Conservation (phyloP, 2,797 vertebrate genomes). For the Botia almorhae region DNA sequence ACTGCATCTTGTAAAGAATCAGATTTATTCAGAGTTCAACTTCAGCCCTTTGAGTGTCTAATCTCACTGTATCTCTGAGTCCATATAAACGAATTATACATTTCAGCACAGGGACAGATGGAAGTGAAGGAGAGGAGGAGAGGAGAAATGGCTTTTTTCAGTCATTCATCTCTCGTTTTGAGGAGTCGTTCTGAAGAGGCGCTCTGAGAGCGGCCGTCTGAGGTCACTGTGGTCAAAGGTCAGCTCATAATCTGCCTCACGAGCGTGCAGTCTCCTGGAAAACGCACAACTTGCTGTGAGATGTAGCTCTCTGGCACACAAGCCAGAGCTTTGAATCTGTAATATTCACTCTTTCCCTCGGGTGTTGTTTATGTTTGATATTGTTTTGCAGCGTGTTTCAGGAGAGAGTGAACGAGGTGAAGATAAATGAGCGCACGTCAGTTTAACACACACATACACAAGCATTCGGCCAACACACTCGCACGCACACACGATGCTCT, state of each 20-base stretch:
- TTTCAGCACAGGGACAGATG: constrained; percentile 29
- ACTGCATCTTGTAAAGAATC: constrained; percentile 6
- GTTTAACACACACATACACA: constrained; percentile 9
- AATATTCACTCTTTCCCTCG: constrained; percentile 17
- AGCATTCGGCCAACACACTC: not conserved
- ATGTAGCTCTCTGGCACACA: not conserved
- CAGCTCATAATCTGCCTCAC: constrained; percentile 3
- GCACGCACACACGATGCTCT: not conserved
- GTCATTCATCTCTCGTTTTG: constrained; percentile 48
- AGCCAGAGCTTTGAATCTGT: not conserved
- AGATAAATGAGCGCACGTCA: constrained; percentile 13
- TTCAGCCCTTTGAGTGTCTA: constrained; percentile 17
- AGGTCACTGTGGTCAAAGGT: constrained; percentile 43
- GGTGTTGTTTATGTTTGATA: constrained; percentile 28
- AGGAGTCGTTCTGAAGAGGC: constrained; percentile 9
- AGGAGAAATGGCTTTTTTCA: constrained; percentile 30
- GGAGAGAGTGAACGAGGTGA: not conserved
- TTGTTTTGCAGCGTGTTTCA: constrained; percentile 19
- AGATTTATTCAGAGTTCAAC: constrained; percentile 21
- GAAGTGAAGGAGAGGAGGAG: constrained; percentile 7
- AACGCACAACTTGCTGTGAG: not conserved
- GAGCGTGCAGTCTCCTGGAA: not conserved
- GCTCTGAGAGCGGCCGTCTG: not conserved
- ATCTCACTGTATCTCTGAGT: constrained; percentile 28
- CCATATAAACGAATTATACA: constrained; percentile 28